phyloP scores from a whole-genome alignment of 2,797 vertebrate species.

The Octomys mimax region DNA sequence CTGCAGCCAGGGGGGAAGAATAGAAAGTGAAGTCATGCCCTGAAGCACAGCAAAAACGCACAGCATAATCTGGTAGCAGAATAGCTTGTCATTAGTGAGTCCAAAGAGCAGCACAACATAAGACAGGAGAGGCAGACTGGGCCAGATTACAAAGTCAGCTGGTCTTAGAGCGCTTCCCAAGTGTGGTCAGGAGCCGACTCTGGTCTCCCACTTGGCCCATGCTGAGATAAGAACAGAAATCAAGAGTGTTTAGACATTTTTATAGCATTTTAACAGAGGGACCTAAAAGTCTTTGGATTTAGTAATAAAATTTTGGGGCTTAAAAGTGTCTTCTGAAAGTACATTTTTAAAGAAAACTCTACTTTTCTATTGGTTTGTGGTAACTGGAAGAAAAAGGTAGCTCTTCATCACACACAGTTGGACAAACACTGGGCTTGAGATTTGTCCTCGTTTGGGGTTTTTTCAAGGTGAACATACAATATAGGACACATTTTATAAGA shows the following conservation, averaged over 20 bases:
- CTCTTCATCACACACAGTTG: conserved; percentile 22
- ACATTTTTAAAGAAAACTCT: neutral
- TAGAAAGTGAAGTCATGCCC: conserved; percentile 52
- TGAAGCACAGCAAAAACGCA: conserved; percentile 51
- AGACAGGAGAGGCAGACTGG: neutral
- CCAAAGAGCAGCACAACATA: neutral
- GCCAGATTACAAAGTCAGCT: neutral
- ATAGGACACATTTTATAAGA: no score
- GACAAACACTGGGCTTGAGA: conserved; percentile 22
- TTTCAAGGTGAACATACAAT: no score
- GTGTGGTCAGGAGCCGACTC: fast-evolving
- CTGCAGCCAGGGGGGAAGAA: conserved; percentile 13
- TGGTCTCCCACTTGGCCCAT: neutral
- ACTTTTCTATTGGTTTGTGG: neutral
- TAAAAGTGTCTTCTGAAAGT: neutral
- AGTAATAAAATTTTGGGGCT: conserved; percentile 23
- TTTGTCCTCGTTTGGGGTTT: no score
- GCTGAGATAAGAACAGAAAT: neutral
- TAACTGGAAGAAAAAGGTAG: neutral
- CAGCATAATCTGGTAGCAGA: neutral
- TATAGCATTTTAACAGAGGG: conserved; percentile 24
- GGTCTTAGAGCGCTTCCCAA: neutral
- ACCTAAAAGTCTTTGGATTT: neutral
- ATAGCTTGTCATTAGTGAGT: neutral
- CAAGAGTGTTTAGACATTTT: neutral